Percentiles rank a stretch among this genome's conserved stretches.
Evolutionary conservation across 2,888 invertebrate species (phyloP).

Genomic region (Euplexia lucipara): DNA sequence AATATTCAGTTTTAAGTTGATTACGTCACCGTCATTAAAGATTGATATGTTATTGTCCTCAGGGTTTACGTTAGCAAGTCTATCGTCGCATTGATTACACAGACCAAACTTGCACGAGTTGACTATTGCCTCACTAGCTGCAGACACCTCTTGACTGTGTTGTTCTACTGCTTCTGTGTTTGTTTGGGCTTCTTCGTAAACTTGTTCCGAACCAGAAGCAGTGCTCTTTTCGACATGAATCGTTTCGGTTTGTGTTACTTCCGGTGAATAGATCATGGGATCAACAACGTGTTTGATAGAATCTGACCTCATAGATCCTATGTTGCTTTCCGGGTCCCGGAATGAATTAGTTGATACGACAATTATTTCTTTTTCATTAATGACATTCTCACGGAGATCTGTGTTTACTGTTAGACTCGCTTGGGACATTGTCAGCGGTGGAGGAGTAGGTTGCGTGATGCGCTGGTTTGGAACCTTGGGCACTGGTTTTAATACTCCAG

Average conservation of each 20-base stretch:
- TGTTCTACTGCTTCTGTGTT: conserved; percentile 16
- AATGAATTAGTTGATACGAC: conserved; percentile 48
- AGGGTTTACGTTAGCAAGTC: conserved; percentile 14
- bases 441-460: not conserved
- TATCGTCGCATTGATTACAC: conserved; percentile 19
- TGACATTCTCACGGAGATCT: conserved; percentile 35
- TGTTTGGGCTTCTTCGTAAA: conserved; percentile 42
- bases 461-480: conserved; percentile 1
- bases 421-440: conserved; percentile 4
- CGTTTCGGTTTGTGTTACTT: conserved; percentile 26
- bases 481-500: conserved; percentile 1
- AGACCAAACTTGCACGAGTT: conserved; percentile 1
- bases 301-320: conserved; percentile 45
- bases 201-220: not conserved
- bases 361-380: conserved; percentile 57
- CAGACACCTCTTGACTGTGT: not conserved
- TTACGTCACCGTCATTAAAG: conserved; percentile 70
- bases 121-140: conserved; percentile 22
- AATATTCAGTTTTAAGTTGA: conserved; percentile 78
- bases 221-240: not conserved
- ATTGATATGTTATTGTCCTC: conserved; percentile 62
- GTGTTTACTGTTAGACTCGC: conserved; percentile 39
- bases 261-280: not conserved
- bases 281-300: conserved; percentile 9
- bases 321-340: conserved; percentile 60